Percentiles rank a stretch among this genome's conserved stretches.
Evolutionary conservation across 2,113 vertebrate genomes (phyloP).

Genomic region (Aepyceros melampus): DNA sequence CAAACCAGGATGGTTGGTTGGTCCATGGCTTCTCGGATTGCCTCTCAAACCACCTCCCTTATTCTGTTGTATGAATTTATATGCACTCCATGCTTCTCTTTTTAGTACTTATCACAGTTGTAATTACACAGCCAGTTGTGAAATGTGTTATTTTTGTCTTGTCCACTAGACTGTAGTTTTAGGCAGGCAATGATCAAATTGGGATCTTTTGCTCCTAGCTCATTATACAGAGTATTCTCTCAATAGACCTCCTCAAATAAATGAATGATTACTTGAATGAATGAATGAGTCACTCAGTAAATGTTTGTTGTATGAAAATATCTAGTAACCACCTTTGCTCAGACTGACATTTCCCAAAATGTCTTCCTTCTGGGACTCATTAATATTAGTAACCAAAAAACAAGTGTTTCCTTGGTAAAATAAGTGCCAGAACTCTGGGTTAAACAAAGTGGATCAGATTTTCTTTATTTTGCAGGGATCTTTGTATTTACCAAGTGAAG

Average conservation of each 20-base stretch:
- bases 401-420: neutral
- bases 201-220: neutral
- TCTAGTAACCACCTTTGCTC: neutral
- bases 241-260: neutral
- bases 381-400: neutral
- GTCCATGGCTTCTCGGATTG: neutral
- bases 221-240: neutral
- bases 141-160: constrained; percentile 27
- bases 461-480: neutral
- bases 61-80: neutral
- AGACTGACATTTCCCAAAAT: neutral
- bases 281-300: neutral
- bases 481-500: neutral
- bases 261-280: neutral
- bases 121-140: constrained; percentile 1
- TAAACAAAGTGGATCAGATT: neutral
- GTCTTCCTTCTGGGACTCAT: neutral
- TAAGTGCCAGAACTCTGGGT: neutral
- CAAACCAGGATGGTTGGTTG: neutral
- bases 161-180: neutral
- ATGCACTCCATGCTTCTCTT: neutral
- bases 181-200: neutral
- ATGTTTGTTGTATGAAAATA: neutral
- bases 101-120: neutral
- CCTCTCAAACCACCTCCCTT: neutral